Conservation (phyloP, 2,113 vertebrate species). For the Caretta caretta region DNA sequence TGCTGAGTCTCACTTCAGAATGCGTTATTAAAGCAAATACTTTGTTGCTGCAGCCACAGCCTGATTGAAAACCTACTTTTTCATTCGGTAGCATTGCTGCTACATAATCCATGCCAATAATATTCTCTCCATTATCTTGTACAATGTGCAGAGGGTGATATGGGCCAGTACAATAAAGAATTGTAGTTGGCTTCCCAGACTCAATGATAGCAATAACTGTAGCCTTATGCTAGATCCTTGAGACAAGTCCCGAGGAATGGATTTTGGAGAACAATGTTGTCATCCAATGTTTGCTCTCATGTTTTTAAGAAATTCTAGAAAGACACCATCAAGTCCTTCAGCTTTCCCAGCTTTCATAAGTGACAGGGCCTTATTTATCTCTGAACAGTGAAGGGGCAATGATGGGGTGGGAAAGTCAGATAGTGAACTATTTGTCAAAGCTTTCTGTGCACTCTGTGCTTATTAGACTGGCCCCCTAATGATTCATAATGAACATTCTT, state of each 20-base stretch:
- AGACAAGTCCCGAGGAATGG: not conserved
- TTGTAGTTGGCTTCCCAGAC: not conserved
- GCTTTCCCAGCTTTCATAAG: not conserved
- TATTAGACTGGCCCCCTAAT: not conserved
- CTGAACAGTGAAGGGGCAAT: not conserved
- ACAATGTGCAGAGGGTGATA: not conserved
- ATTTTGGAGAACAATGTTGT: not conserved
- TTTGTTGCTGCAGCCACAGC: not conserved
- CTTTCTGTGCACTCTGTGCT: not conserved
- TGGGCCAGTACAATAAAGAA: not conserved
- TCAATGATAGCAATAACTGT: not conserved
- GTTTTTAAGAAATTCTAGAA: not conserved
- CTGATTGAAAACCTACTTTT: not conserved
- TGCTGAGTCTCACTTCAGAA: not conserved
- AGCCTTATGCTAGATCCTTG: not conserved
- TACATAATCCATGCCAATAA: not conserved
- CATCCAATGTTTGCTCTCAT: not conserved
- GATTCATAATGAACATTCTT: not conserved
- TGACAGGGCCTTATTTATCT: not conserved
- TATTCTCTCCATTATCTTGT: not conserved
- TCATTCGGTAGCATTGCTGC: not conserved
- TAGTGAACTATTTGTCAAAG: not conserved
- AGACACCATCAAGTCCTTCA: not conserved
- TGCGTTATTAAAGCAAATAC: not conserved
- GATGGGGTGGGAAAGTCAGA: not conserved